These are phyloP conservation scores for Sylvilagus bachmani DNA, from an alignment of 2,113 vertebrate species.

Conservation along the genomic window DNA sequence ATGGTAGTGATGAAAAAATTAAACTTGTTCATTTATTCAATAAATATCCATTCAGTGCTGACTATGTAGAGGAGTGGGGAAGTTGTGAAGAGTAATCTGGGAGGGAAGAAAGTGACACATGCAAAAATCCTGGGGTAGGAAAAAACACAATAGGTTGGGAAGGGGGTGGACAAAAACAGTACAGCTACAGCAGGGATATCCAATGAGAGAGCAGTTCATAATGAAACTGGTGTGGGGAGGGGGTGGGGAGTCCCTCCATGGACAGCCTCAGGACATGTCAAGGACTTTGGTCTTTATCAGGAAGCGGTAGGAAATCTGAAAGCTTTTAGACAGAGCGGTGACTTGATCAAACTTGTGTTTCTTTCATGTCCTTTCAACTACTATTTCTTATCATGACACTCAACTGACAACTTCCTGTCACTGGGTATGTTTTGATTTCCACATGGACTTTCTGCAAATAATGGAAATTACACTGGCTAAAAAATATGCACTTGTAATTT, in stretches of 20 bases:
- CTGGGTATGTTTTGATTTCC: constrained; percentile 46
- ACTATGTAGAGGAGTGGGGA: constrained; percentile 8
- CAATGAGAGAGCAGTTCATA: background rate
- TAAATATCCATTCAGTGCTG: background rate
- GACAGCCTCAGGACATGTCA: background rate
- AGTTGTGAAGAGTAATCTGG: background rate
- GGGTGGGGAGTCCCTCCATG: background rate
- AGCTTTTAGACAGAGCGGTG: constrained; percentile 1
- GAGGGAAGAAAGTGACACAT: background rate
- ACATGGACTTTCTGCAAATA: constrained; percentile 40
- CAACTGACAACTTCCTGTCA: constrained; percentile 48
- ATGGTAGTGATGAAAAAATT: background rate
- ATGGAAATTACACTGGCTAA: background rate
- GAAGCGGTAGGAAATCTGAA: background rate
- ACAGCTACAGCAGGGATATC: background rate
- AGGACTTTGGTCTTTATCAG: constrained; percentile 27
- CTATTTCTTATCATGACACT: constrained; percentile 22
- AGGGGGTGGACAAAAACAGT: background rate
- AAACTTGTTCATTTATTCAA: constrained; percentile 10
- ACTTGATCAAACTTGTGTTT: constrained; percentile 35
- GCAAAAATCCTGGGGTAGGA: constrained; percentile 40
- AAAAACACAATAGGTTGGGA: background rate
- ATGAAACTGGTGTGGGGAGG: background rate
- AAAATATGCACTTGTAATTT: background rate
- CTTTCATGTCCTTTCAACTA: constrained; percentile 49